These are phyloP conservation scores for Peromyscus attwateri DNA, from an alignment of 2,797 vertebrate species.

Conservation along the genomic window DNA sequence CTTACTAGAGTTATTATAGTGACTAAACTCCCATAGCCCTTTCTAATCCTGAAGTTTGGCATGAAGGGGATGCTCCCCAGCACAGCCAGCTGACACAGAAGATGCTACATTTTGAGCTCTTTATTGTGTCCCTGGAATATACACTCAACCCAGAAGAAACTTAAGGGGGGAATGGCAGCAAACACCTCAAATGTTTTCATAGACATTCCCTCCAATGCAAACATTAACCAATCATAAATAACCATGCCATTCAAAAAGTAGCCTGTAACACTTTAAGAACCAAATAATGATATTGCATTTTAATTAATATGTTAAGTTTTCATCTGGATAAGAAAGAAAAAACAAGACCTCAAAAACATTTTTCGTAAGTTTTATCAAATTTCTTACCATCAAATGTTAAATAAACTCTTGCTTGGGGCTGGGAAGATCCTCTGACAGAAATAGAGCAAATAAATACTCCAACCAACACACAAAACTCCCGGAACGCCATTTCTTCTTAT, in stretches of 20 bases:
- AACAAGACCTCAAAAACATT: slow-evolving; percentile 78
- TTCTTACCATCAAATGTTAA: slow-evolving; percentile 91
- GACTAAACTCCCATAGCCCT: background rate
- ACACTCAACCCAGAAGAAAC: background rate
- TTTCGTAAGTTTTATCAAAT: slow-evolving; percentile 79
- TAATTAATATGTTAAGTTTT: slow-evolving; percentile 62
- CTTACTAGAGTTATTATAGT: background rate
- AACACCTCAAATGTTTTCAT: background rate
- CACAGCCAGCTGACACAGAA: background rate
- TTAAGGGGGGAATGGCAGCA: background rate
- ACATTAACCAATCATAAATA: background rate
- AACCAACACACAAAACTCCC: slow-evolving; percentile 83
- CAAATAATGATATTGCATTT: background rate
- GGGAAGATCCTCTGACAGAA: slow-evolving; percentile 87
- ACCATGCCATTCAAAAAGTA: background rate
- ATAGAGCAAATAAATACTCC: slow-evolving; percentile 87
- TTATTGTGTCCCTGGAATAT: background rate
- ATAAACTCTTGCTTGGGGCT: slow-evolving; percentile 90
- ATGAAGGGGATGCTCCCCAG: background rate
- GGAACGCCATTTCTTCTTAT: slow-evolving; percentile 88
- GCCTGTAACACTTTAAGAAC: background rate
- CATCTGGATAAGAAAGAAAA: slow-evolving; percentile 45
- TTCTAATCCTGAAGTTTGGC: background rate
- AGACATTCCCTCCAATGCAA: background rate
- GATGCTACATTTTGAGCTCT: background rate